Base-by-base conservation (phyloP, 2,113 vertebrate species). In the Verasper variegatus region DNA sequence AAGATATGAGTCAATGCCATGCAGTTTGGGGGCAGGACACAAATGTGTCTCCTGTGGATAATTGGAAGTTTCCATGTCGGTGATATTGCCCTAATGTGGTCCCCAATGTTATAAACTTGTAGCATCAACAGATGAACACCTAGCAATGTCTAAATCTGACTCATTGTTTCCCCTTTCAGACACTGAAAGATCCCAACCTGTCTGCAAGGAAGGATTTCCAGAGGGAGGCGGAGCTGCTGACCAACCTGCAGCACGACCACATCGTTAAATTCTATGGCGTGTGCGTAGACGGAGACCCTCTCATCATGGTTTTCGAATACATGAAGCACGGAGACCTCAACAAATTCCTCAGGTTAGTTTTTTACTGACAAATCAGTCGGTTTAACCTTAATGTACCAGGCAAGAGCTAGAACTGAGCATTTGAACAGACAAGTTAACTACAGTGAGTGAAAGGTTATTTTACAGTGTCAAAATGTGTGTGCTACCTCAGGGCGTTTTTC, bases 241-340 rank as follows among this genome's bases (percentile, higher is more conserved):
- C 98, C 84, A 99, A 99, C 86, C 94, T 99, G 68, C 98, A 98
- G 91, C 98, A 99, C 0, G 97, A 99, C 49, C 98, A 99, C 93
- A 99, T 99, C 0, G 98, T 99, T 65, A 98, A 96, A 64, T 99
- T 99, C 84, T 98, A 98, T 0, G 98, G 98, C 0, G 98, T 99
- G 64, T 99, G 98, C 4, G 98, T 98, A 0, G 98, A 99, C 0
- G 98, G 97, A 0, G 98, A 99, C 74, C 98, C 97, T 0, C 97
- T 99, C 89, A 99, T 99, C 92, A 99, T 99, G 97, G 97, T 99
- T 81, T 99, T 99, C 0, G 98, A 99, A 81, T 99, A 99, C 94
- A 99, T 99, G 98, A 98, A 97, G 88, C 97, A 99, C 0, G 98
- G 98, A 3, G 98, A 99, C 89, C 96, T 99, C 81, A 99, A 99